Conservation (phyloP, 2,888 invertebrate species). For the Pseudococcus viburni region DNA sequence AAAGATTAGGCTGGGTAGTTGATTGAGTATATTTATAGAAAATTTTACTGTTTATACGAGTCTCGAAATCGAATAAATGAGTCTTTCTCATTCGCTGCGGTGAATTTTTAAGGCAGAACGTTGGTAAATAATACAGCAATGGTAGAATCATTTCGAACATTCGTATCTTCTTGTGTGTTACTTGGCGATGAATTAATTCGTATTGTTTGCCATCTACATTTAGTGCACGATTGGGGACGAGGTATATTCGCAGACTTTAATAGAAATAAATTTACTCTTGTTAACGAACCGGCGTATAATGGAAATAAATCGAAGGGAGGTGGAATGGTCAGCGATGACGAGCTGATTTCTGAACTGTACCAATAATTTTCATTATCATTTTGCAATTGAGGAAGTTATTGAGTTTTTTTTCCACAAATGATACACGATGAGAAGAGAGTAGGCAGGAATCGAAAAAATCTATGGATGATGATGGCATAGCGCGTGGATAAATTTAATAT, state of each 20-base stretch:
- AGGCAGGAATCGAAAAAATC: not conserved
- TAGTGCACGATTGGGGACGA: not conserved
- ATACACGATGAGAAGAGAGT: not conserved
- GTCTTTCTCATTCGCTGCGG: too few relatives aligned
- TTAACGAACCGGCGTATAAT: not conserved
- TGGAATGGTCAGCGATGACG: not conserved
- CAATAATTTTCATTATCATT: constrained; percentile 52
- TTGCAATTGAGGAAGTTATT: not conserved
- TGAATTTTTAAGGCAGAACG: too few relatives aligned
- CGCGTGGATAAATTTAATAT: not conserved
- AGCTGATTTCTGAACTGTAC: not conserved
- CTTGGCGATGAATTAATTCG: constrained; percentile 39
- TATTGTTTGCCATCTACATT: constrained; percentile 29
- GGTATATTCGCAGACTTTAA: constrained; percentile 31
- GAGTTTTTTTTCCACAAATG: not conserved
- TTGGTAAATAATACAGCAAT: not conserved
- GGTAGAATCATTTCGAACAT: not conserved
- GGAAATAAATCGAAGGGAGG: not conserved
- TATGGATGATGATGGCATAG: too few relatives aligned
- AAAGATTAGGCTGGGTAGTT: too few relatives aligned
- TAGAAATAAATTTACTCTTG: constrained; percentile 44
- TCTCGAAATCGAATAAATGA: too few relatives aligned
- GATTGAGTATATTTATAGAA: too few relatives aligned
- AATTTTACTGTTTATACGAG: too few relatives aligned
- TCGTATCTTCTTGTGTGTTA: not conserved